Conservation (phyloP, 2,113 vertebrate species). For the Grammomys dolichurus region DNA sequence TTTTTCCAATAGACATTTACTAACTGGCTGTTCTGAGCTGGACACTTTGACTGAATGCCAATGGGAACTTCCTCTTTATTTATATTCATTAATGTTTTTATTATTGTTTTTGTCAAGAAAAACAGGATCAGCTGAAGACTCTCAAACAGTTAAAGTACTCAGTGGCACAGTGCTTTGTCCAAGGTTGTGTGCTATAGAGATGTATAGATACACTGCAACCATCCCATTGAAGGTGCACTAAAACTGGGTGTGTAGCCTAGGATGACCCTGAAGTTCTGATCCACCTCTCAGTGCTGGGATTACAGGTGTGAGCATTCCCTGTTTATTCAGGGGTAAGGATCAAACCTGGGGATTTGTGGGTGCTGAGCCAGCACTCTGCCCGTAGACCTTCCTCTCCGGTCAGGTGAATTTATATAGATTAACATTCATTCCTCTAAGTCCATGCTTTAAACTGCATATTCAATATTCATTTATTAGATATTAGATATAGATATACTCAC, state of each 20-base stretch:
- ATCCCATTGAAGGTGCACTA: background rate
- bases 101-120: background rate
- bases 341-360: background rate
- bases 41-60: background rate
- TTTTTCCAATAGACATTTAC: conserved; percentile 2
- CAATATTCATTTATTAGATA: background rate
- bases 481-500: background rate
- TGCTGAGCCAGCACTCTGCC: background rate
- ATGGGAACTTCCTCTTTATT: background rate
- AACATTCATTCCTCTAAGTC: background rate
- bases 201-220: too few species aligned
- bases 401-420: background rate
- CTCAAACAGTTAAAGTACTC: background rate
- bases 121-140: background rate
- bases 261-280: background rate
- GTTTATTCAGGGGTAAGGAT: background rate
- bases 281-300: background rate
- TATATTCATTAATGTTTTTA: background rate
- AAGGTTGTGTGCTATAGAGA: background rate
- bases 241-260: background rate
- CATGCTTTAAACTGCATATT: background rate
- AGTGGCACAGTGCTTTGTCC: too few species aligned
- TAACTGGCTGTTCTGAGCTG: background rate
- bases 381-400: background rate
- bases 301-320: background rate